phyloP scores from a whole-genome alignment of 2,113 vertebrate species.

The Himantopus leucocephalus region DNA sequence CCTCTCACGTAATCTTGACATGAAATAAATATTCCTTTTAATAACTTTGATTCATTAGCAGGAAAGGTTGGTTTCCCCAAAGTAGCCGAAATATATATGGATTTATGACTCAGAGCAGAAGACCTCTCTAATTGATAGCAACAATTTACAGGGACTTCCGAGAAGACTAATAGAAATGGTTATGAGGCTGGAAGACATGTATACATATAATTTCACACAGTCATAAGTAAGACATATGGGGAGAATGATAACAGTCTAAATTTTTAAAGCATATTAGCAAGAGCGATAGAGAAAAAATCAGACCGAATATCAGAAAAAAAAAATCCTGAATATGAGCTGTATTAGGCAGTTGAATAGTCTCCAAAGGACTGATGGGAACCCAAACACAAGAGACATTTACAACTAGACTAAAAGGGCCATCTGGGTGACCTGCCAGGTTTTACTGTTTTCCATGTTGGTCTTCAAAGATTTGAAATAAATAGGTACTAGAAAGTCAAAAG shows the following conservation, averaged over 20 bases:
- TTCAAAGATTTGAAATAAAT: slow-evolving; percentile 14
- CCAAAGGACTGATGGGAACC: slow-evolving; percentile 58
- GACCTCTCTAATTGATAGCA: slow-evolving; percentile 57
- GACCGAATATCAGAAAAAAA: slow-evolving; percentile 36
- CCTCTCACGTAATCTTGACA: neutral
- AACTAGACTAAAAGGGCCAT: neutral
- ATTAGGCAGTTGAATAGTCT: slow-evolving; percentile 37
- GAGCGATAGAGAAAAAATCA: slow-evolving; percentile 40
- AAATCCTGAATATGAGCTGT: slow-evolving; percentile 45
- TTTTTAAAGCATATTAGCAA: slow-evolving; percentile 65
- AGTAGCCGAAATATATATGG: slow-evolving; percentile 16
- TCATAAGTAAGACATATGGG: slow-evolving; percentile 62
- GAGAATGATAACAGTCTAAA: slow-evolving; percentile 65
- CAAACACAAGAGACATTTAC: neutral
- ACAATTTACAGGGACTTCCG: slow-evolving; percentile 65
- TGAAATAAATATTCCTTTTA: slow-evolving; percentile 46
- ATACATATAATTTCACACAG: slow-evolving; percentile 62
- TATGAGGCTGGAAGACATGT: slow-evolving; percentile 59
- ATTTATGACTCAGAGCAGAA: slow-evolving; percentile 56
- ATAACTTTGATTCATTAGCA: slow-evolving; percentile 48
- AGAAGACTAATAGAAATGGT: slow-evolving; percentile 67
- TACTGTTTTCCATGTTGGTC: neutral
- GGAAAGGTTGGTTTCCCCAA: slow-evolving; percentile 44
- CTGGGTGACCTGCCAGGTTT: neutral
- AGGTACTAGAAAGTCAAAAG: neutral